Percentiles rank a stretch among this genome's conserved stretches.
Evolutionary conservation across 2,888 invertebrate genomes (phyloP).

Genomic region (Eupeodes latifasciatus): DNA sequence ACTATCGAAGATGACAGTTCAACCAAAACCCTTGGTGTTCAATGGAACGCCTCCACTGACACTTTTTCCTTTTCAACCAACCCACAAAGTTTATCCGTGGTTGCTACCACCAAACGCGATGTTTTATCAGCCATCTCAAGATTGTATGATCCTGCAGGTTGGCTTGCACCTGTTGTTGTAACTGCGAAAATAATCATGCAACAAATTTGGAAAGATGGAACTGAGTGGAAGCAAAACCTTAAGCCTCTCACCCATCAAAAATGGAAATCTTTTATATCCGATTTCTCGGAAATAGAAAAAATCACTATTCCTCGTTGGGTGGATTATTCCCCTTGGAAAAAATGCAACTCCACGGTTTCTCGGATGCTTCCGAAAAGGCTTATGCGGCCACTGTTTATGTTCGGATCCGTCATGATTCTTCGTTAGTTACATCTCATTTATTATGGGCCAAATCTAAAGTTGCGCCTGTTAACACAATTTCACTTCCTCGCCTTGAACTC

Average conservation of each 20-base stretch:
- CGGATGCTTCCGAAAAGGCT: background rate
- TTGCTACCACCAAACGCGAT: too few species aligned
- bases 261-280: background rate
- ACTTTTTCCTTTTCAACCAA: too few species aligned
- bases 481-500: slow-evolving; percentile 41
- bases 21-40: too few species aligned
- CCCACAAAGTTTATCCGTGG: too few species aligned
- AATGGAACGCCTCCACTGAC: too few species aligned
- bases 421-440: too few species aligned
- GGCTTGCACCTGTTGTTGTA: background rate
- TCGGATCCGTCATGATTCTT: too few species aligned
- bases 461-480: slow-evolving; percentile 41
- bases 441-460: too few species aligned
- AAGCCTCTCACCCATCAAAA: background rate
- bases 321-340: background rate
- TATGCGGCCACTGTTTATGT: too few species aligned
- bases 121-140: too few species aligned
- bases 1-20: too few species aligned
- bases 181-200: background rate
- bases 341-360: background rate
- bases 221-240: background rate
- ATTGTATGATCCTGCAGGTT: too few species aligned
- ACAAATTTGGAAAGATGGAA: background rate
- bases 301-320: background rate
- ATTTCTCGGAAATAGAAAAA: background rate